These are phyloP conservation scores for Hyles euphorbiae DNA, from an alignment of 1,140 invertebrate species.

Conservation along the genomic window DNA sequence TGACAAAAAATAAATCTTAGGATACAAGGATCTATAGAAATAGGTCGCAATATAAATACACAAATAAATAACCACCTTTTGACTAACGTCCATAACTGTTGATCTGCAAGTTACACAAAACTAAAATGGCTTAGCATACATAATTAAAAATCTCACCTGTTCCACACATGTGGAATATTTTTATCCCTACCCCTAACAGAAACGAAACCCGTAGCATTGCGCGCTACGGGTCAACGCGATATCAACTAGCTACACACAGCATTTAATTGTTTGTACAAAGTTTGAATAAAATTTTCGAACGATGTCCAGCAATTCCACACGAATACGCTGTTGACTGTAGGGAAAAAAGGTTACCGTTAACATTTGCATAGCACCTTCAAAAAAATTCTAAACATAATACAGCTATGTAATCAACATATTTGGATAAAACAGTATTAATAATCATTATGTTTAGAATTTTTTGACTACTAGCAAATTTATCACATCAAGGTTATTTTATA, in stretches of 20 bases:
- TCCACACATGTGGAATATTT: slow-evolving; percentile 66
- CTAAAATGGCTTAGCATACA: slow-evolving; percentile 51
- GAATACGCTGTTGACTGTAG: slow-evolving; percentile 75
- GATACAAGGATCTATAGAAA: slow-evolving; percentile 13
- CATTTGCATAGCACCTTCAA: slow-evolving; percentile 53
- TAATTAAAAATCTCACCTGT: slow-evolving; percentile 75
- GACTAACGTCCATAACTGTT: slow-evolving; percentile 13
- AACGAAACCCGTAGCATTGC: slow-evolving; percentile 76
- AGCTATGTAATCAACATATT: not conserved
- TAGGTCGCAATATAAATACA: slow-evolving; percentile 16
- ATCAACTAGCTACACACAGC: slow-evolving; percentile 69
- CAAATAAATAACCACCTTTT: slow-evolving; percentile 23
- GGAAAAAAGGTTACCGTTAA: slow-evolving; percentile 72
- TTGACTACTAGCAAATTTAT: slow-evolving; percentile 56
- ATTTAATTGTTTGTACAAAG: slow-evolving; percentile 62
- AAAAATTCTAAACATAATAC: slow-evolving; percentile 64
- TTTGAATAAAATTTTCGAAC: slow-evolving; percentile 62
- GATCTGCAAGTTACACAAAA: slow-evolving; percentile 32
- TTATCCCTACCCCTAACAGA: slow-evolving; percentile 70
- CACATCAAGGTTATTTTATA: not conserved
- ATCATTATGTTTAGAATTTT: slow-evolving; percentile 59
- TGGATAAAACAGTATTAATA: not conserved
- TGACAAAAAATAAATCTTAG: not conserved
- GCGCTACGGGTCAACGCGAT: slow-evolving; percentile 74
- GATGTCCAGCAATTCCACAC: slow-evolving; percentile 65